These are phyloP conservation scores for Orchesella flavescens DNA, from an alignment of 2,888 invertebrate genomes.

Conservation along the genomic window DNA sequence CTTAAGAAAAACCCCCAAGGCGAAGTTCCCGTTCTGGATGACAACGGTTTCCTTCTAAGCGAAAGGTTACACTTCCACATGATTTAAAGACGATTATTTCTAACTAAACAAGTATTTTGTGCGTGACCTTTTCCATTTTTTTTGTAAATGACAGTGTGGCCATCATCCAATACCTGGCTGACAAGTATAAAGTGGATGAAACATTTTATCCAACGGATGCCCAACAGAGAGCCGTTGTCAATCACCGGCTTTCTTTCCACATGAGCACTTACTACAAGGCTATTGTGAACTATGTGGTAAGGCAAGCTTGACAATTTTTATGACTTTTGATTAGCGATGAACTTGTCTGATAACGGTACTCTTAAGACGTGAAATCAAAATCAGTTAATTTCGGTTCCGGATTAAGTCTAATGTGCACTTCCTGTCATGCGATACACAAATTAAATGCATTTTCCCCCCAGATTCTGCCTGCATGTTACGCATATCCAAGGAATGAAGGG, in stretches of 20 bases:
- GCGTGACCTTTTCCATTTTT: neutral
- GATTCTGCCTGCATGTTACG: slow-evolving; percentile 86
- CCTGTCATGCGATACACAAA: slow-evolving; percentile 28
- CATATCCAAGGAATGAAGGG: slow-evolving; percentile 81
- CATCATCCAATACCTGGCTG: slow-evolving; percentile 83
- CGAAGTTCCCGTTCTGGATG: slow-evolving; percentile 82
- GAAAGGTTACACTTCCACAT: slow-evolving; percentile 78
- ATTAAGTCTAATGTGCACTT: slow-evolving; percentile 9
- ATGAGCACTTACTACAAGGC: slow-evolving; percentile 83
- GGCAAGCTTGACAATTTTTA: neutral
- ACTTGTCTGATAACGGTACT: slow-evolving; percentile 6
- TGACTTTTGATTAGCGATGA: slow-evolving; percentile 1
- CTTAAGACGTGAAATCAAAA: no score
- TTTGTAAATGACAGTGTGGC: slow-evolving; percentile 76
- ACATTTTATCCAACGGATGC: slow-evolving; percentile 83
- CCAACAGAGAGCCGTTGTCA: slow-evolving; percentile 82
- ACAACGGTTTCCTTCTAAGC: slow-evolving; percentile 84
- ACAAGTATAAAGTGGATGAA: slow-evolving; percentile 82
- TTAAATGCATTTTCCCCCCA: slow-evolving; percentile 73
- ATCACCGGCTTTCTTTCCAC: slow-evolving; percentile 86
- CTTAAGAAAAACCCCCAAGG: slow-evolving; percentile 72
- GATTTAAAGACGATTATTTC: neutral
- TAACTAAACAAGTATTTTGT: neutral
- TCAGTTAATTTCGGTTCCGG: no score
- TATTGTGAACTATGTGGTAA: slow-evolving; percentile 80